Evolutionary conservation across 53 echinoderm and acorn worm species (phyloP).

Genomic region (Antedon mediterranea): DNA sequence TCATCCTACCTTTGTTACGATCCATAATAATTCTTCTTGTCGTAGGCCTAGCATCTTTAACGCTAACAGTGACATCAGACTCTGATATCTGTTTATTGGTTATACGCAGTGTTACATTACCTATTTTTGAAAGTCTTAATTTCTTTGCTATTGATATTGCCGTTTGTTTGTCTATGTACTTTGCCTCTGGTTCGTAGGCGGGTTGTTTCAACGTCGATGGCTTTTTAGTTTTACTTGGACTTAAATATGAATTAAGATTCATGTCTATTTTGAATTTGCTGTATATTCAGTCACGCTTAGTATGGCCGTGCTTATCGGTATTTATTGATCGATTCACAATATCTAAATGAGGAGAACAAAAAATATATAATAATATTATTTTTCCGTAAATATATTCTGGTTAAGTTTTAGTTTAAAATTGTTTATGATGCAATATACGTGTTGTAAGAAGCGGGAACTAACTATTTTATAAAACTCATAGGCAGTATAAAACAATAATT

Average conservation of each 20-base stretch:
- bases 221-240: conserved; percentile 25
- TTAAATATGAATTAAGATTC: neutral
- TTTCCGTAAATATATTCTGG: too few relatives aligned
- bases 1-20: conserved; percentile 54
- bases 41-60: neutral
- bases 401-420: too few relatives aligned
- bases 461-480: too few relatives aligned
- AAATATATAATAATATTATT: too few relatives aligned
- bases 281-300: too few relatives aligned
- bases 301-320: too few relatives aligned
- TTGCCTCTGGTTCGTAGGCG: conserved; percentile 31
- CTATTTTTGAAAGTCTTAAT: conserved; percentile 53
- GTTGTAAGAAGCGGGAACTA: too few relatives aligned
- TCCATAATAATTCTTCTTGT: conserved; percentile 45
- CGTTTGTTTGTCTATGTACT: conserved; percentile 67
- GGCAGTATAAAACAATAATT: too few relatives aligned
- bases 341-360: too few relatives aligned
- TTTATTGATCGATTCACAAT: too few relatives aligned
- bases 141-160: conserved; percentile 74
- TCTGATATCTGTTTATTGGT: conserved; percentile 19
- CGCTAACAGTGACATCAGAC: neutral
- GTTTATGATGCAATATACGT: too few relatives aligned
- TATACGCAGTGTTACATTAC: conserved; percentile 64
- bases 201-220: conserved; percentile 50
- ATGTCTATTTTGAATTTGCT: neutral